Percentiles rank a stretch among this genome's conserved stretches.
Evolutionary conservation across 92 coral and sea anemone species (phyloP).

Genomic region (Epizoanthus rinbou): DNA sequence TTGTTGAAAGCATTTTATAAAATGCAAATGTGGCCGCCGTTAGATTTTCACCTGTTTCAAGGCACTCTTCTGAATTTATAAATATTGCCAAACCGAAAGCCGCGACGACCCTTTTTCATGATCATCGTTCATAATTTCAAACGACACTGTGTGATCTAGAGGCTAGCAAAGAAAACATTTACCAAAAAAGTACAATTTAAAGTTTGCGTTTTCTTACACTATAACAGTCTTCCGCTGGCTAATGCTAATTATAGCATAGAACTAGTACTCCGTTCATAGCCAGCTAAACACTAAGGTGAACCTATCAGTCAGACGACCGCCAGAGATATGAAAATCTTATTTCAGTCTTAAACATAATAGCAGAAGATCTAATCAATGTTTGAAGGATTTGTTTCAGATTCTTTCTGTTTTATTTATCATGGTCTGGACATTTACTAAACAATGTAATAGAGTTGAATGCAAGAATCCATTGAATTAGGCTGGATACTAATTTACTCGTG

Average conservation of each 20-base stretch:
- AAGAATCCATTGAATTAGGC: neutral
- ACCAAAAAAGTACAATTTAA: too few species aligned
- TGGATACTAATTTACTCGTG: neutral
- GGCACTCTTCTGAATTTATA: too few species aligned
- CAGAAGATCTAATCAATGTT: neutral
- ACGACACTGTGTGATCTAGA: neutral
- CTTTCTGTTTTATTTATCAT: neutral
- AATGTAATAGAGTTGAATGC: neutral
- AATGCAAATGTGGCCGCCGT: neutral
- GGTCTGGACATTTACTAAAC: neutral
- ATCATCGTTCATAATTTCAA: neutral
- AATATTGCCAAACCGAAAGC: neutral
- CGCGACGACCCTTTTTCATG: neutral
- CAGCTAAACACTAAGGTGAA: too few species aligned
- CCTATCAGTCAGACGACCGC: too few species aligned
- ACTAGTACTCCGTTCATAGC: too few species aligned
- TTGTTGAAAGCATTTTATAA: conserved; percentile 4
- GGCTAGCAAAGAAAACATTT: too few species aligned
- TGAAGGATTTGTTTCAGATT: neutral
- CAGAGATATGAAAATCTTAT: neutral
- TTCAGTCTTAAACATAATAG: neutral
- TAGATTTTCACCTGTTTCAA: conserved; percentile 24
- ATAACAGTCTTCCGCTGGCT: too few species aligned
- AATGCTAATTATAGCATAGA: too few species aligned
- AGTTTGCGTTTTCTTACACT: too few species aligned